A percentile compares a stretch with the other conserved stretches of the same genome.
Conservation (phyloP, 1,140 invertebrate genomes). For the Eumaeus atala region DNA sequence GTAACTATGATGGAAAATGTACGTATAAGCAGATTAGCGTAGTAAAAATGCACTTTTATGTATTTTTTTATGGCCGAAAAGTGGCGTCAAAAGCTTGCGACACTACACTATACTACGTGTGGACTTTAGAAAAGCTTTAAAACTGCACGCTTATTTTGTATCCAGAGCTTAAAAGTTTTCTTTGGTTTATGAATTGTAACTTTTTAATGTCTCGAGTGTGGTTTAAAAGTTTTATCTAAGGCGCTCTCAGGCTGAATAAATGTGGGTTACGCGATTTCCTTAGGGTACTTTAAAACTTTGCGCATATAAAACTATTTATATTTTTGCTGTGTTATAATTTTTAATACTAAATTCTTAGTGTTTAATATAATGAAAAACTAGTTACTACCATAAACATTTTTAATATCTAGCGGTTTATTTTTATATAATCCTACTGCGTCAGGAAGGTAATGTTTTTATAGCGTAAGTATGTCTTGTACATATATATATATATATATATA, state of each 20-base stretch:
- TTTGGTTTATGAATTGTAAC: conserved; percentile 18
- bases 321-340: conserved; percentile 2
- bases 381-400: too few species aligned
- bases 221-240: conserved; percentile 16
- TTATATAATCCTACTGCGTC: too few species aligned
- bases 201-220: conserved; percentile 14
- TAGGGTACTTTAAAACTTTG: conserved; percentile 8
- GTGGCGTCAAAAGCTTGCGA: too few species aligned
- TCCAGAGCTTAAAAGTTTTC: conserved; percentile 5
- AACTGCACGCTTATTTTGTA: conserved; percentile 12
- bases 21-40: too few species aligned
- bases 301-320: conserved; percentile 13
- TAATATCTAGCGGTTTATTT: too few species aligned
- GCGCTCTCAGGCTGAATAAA: not conserved
- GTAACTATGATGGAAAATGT: too few species aligned
- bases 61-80: too few species aligned
- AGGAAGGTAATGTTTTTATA: too few species aligned
- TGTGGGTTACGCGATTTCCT: conserved; percentile 10
- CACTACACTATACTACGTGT: not conserved
- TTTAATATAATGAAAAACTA: too few species aligned
- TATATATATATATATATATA: too few species aligned
- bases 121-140: conserved; percentile 4
- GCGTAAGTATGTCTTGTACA: too few species aligned
- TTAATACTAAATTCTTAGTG: not conserved
- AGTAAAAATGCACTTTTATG: too few species aligned